A percentile compares a stretch with the other conserved stretches of the same genome.
Conservation (phyloP, 2,113 vertebrate species). For the Raja brachyura region DNA sequence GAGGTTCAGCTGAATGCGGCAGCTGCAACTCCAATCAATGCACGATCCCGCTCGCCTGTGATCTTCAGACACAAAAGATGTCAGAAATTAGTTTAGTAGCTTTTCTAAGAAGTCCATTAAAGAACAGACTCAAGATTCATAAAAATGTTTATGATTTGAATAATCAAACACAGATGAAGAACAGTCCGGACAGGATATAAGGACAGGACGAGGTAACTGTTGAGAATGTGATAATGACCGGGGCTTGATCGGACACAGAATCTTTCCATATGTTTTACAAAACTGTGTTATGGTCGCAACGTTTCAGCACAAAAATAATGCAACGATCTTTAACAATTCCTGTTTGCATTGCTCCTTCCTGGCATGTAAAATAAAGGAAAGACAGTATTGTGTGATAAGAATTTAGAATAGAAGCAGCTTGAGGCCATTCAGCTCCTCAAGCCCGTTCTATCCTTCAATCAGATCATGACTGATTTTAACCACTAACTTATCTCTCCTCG, state of each 20-base stretch:
- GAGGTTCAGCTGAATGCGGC: background rate
- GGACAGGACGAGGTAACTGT: background rate
- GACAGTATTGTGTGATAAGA: background rate
- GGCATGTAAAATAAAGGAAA: background rate
- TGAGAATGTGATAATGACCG: background rate
- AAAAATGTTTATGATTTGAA: slow-evolving; percentile 26
- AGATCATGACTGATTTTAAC: background rate
- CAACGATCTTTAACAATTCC: background rate
- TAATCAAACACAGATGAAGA: slow-evolving; percentile 34
- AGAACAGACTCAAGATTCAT: background rate
- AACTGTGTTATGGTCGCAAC: background rate
- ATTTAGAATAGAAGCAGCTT: background rate
- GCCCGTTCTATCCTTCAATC: background rate
- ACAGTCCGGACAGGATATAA: background rate
- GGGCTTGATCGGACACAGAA: background rate
- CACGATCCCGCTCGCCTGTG: background rate
- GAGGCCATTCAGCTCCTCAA: too few species aligned
- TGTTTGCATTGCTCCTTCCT: background rate
- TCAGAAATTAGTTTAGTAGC: background rate
- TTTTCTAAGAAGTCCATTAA: background rate
- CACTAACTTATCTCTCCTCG: background rate
- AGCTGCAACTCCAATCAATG: background rate
- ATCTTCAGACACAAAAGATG: background rate
- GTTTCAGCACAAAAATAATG: background rate
- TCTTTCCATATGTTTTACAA: background rate